Evolutionary conservation across 2,797 vertebrate genomes (phyloP), one percentile per base, ranked within the genome.

Genomic region (Lycodopsis pacificus): DNA sequence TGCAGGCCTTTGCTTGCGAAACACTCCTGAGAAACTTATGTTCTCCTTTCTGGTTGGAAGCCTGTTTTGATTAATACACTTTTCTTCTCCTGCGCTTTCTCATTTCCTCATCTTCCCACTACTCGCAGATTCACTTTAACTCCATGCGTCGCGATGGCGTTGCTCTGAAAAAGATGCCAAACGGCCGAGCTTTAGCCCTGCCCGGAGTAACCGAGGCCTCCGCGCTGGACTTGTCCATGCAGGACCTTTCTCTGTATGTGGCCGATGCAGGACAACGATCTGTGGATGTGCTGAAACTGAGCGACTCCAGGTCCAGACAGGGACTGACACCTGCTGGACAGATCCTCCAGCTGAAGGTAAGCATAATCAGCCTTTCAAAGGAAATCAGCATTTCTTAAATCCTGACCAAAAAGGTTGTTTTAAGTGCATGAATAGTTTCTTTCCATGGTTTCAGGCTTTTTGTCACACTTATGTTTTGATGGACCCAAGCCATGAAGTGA

Each of bases 51-150:
- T 44, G 13, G 3, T 53, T 57, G 8, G 14, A 68, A 3, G 1
- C 7, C 4, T 42, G 25, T 62, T 62, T 20, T 19, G 5, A 4
- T 44, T 7, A 7, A 32, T 27, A 1, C 3, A 32, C 11, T 42
- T 62, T 14, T 11, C 19, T 11, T 40, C 0, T 56, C 19, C 8
- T 11, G 0, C 20, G 30, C 8, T 27, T 51, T 3, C 3, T 54
- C 3, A 11, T 27, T 13, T 5, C 40, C 11, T 34, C 19, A 11
- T 9, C 9, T 12, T 53, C 15, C 0, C 19, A 0, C 27, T 51
- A 1, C 59, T 53, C 73, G 4, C 53, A 98, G 97, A 92, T 99
- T 66, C 96, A 96, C 76, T 83, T 97, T 84, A 88, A 92, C 78
- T 94, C 95, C 51, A 88, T 97, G 46, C 92, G 75, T 17, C 92